A percentile compares a stretch with the other conserved stretches of the same genome.
These are phyloP conservation scores for Liparis tanakae DNA, from an alignment of 2,797 vertebrate genomes.

Conservation along the genomic window DNA sequence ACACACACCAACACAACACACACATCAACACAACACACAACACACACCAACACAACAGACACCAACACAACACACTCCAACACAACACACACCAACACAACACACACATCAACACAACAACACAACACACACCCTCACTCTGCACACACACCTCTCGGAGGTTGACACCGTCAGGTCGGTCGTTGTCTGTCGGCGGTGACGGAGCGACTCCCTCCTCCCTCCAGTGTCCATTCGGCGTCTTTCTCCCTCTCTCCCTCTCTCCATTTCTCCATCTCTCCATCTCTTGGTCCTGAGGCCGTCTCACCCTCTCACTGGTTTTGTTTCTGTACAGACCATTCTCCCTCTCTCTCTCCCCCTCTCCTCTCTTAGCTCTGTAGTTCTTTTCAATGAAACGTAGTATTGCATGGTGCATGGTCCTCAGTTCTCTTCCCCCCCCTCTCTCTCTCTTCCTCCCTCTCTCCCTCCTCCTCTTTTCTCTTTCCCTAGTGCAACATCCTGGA, in stretches of 20 bases:
- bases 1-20: no score
- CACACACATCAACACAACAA: no score
- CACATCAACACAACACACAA: no score
- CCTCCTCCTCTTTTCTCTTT: conserved; percentile 78
- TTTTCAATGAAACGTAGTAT: conserved; percentile 62
- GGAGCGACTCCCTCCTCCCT: no score
- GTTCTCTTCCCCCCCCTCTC: conserved; percentile 74
- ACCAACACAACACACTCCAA: no score
- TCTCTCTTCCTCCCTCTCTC: conserved; percentile 9
- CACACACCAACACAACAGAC: no score
- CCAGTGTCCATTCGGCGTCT: no score
- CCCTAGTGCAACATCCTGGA: conserved; percentile 94
- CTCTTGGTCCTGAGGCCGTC: conserved; percentile 25
- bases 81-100: no score
- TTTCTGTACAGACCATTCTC: conserved; percentile 45
- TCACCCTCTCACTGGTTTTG: conserved; percentile 23
- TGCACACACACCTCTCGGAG: background rate
- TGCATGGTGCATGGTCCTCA: conserved; percentile 87
- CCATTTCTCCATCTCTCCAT: conserved; percentile 2
- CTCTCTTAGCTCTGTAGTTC: conserved; percentile 33
- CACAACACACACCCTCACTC: background rate
- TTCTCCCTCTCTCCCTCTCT: conserved; percentile 20
- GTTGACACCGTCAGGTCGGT: conserved; percentile 4
- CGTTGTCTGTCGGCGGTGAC: conserved; percentile 49
- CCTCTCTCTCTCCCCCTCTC: conserved; percentile 41